Evolutionary conservation across 2,797 vertebrate genomes (phyloP).

Genomic region (Anas bernieri): DNA sequence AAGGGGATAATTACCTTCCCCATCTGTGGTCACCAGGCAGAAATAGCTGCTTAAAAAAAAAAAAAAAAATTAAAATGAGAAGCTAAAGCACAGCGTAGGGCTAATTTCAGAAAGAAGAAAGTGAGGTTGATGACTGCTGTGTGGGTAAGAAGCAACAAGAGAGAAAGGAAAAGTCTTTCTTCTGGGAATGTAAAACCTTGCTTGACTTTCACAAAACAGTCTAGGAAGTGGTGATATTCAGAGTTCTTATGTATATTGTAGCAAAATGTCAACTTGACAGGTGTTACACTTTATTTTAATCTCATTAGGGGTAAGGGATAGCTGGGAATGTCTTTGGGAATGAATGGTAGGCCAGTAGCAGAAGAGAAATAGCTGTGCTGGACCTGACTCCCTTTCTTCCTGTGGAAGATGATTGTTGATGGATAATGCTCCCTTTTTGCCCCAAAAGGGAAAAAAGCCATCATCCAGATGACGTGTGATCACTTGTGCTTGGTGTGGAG

Average conservation of each 20-base stretch:
- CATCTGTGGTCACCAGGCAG: not conserved
- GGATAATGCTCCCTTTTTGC: not conserved
- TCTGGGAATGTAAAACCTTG: not conserved
- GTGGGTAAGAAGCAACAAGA: not conserved
- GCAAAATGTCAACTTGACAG: not conserved
- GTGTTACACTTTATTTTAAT: not conserved
- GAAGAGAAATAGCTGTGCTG: not conserved
- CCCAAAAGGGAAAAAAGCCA: not conserved
- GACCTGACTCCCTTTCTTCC: not conserved
- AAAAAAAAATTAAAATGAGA: not conserved
- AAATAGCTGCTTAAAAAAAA: not conserved
- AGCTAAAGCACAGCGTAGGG: not conserved
- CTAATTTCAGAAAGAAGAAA: not conserved
- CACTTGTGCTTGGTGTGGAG: not conserved
- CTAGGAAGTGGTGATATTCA: not conserved
- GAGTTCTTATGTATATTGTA: not conserved
- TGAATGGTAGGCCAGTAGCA: not conserved
- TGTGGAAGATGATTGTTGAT: not conserved
- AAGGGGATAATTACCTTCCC: not conserved
- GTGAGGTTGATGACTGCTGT: not conserved
- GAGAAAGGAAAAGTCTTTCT: not conserved
- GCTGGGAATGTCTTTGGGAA: not conserved
- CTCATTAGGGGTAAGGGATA: fast-evolving
- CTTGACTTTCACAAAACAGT: not conserved
- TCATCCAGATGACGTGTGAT: not conserved